Evolutionary conservation across 2,888 invertebrate species (phyloP), one percentile per base, ranked within the genome.

Genomic region (Sarcophaga variegata): DNA sequence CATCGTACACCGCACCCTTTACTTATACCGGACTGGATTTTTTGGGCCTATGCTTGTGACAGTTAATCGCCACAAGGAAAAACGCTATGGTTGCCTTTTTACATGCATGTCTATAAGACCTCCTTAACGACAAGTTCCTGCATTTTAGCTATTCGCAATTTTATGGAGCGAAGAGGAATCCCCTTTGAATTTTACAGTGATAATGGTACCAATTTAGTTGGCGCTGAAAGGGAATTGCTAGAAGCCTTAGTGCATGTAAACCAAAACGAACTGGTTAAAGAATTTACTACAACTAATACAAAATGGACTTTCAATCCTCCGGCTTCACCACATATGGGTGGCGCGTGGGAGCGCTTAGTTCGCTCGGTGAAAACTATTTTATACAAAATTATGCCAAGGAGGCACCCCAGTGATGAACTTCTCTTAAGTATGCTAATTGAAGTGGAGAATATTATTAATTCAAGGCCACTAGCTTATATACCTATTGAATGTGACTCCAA

Each of bases 361-460:
- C 89, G 82, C 11, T 82, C 82, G 17, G 22, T 22, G 22, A 22
- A 22, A 22, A 22, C 22, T 22, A 22, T 22, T 22, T 22, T 22
- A 22, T 22, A 49, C 2, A 69, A 71, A 8, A 72, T 86, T 14
- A 49, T 49, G 49, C 49, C 49, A 49, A 12, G 11, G 3, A 12
- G 49, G 49, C 49, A 49, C 12, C 89, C 88, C 0, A 76, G 17
- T n/a, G 90, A 90, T 20, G 90, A 90, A 76, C 64, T 79, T 2
- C 62, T 88, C 11, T n/a, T 47, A 8, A 54, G 25, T 6, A 47
- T 22, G 22, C 22, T 22, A 22, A 22, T 22, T 22, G 22, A 22
- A 22, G 22, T 22, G 22, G 22, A 22, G 22, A 22, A 22, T 22
- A 22, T 22, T 22, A 22, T 22, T 22, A 22, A 22, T 22, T 22